These are phyloP conservation scores for Galeruca laticollis DNA, from an alignment of 2,888 invertebrate genomes.

Conservation along the genomic window DNA sequence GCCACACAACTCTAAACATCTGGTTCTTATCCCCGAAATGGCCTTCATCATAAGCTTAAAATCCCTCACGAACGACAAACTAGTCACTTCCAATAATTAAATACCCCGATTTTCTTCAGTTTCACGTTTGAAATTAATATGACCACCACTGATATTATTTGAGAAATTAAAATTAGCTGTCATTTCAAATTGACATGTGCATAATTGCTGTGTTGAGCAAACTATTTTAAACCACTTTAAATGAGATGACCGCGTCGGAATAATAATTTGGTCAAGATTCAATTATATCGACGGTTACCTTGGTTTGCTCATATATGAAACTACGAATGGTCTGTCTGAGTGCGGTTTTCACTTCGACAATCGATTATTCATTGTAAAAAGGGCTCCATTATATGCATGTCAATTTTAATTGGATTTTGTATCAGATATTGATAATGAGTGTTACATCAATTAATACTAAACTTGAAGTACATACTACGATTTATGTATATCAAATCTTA, in stretches of 20 bases:
- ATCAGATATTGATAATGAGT: neutral
- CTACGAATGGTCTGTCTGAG: neutral
- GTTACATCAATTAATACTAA: neutral
- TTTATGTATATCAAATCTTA: too few relatives aligned
- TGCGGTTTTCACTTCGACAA: neutral
- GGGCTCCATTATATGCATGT: neutral
- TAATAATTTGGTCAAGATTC: constrained; percentile 10
- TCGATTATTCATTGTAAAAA: neutral
- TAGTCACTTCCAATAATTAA: constrained; percentile 11
- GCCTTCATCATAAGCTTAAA: constrained; percentile 5
- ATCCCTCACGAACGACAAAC: neutral
- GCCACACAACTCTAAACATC: constrained; percentile 13
- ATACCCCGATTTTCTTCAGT: neutral
- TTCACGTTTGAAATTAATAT: neutral
- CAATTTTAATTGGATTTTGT: neutral
- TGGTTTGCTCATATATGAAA: neutral
- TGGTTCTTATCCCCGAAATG: neutral
- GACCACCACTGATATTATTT: neutral
- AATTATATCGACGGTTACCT: neutral
- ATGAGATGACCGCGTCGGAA: neutral
- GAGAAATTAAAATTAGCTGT: neutral
- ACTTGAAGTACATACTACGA: neutral
- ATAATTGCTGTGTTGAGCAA: neutral
- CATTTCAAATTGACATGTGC: neutral
- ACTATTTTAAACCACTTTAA: neutral